phyloP scores from a whole-genome alignment of 2,113 vertebrate genomes.

The Chamaetylas fuelleborni region DNA sequence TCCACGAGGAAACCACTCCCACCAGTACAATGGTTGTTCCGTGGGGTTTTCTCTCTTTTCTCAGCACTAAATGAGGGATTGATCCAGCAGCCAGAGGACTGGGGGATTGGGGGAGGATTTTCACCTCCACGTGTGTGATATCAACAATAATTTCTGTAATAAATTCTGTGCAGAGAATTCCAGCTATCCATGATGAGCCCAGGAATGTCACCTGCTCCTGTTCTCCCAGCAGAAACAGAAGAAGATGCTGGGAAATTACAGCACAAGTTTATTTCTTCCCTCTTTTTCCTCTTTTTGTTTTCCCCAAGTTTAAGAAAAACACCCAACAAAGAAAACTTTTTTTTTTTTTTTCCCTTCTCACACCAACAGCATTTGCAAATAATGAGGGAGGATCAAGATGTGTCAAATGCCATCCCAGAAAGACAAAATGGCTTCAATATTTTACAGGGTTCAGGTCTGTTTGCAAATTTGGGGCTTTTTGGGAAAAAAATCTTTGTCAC shows the following conservation, averaged over 20 bases:
- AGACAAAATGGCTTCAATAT: neutral
- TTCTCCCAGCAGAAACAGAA: neutral
- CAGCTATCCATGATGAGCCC: accelerated
- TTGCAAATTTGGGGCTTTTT: neutral
- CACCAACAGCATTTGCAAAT: neutral
- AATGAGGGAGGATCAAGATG: neutral
- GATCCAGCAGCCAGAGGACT: neutral
- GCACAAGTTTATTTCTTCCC: neutral
- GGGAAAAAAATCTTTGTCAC: neutral
- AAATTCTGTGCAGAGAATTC: neutral
- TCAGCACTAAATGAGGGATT: neutral
- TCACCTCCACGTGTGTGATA: neutral
- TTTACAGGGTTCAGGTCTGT: too few species aligned
- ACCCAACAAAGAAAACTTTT: neutral
- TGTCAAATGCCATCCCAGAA: neutral
- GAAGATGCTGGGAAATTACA: neutral
- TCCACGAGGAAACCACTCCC: accelerated
- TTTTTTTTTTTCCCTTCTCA: neutral
- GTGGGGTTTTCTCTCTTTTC: neutral
- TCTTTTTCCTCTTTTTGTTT: neutral
- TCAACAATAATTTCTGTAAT: neutral
- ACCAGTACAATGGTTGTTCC: neutral
- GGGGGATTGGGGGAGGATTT: neutral
- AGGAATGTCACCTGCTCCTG: neutral
- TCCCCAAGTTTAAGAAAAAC: neutral